Evolutionary conservation across 92 coral and sea anemone species (phyloP).

Genomic region (Bergia sp.): DNA sequence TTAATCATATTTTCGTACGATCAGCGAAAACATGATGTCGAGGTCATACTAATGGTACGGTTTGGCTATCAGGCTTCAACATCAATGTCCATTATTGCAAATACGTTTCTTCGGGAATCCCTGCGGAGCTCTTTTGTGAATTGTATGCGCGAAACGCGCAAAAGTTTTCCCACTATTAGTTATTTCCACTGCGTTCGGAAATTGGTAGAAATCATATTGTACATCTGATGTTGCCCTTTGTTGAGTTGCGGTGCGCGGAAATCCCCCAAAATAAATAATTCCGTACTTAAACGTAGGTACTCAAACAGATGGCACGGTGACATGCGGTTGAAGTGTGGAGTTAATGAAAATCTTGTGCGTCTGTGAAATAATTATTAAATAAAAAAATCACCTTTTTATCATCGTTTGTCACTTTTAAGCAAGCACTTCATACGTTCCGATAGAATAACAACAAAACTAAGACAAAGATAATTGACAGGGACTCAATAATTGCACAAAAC

Average conservation of each 20-base stretch:
- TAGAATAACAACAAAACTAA: slow-evolving; percentile 1
- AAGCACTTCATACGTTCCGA: slow-evolving; percentile 31
- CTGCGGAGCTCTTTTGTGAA: slow-evolving; percentile 26
- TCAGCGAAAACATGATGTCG: slow-evolving; percentile 34
- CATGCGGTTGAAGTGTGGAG: slow-evolving; percentile 29
- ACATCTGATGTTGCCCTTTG: slow-evolving; percentile 33
- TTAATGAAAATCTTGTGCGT: slow-evolving; percentile 23
- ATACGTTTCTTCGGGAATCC: slow-evolving; percentile 11
- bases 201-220: slow-evolving; percentile 1
- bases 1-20: slow-evolving; percentile 12
- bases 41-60: slow-evolving; percentile 4
- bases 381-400: slow-evolving; percentile 46
- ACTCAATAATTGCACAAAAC: not conserved
- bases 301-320: slow-evolving; percentile 40
- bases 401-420: slow-evolving; percentile 28
- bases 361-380: slow-evolving; percentile 6
- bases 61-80: not conserved
- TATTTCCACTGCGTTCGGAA: not conserved
- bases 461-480: slow-evolving; percentile 2
- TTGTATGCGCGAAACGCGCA: slow-evolving; percentile 17
- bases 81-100: slow-evolving; percentile 14
- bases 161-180: not conserved
- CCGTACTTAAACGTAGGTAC: not conserved
- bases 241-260: slow-evolving; percentile 13
- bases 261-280: slow-evolving; percentile 37